Conservation (phyloP, 2,888 invertebrate species). For the Mythimna impura region DNA sequence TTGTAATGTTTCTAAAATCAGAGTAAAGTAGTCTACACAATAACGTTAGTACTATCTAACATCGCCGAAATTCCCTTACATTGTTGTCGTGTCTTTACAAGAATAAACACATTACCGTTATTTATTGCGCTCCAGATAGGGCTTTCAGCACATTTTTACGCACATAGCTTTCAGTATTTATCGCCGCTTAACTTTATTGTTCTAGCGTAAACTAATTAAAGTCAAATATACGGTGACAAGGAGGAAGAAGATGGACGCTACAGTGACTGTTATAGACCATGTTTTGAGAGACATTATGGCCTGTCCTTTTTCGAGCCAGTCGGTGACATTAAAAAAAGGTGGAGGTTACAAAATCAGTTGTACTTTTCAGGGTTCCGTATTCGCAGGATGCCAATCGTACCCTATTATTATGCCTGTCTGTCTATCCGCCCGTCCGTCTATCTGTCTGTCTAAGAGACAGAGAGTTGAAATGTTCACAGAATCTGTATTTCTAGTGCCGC, state of each 20-base stretch:
- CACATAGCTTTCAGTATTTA: constrained; percentile 48
- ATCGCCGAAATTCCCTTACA: not conserved
- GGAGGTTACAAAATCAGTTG: too few relatives aligned
- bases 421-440: too few relatives aligned
- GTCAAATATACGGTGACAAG: constrained; percentile 36
- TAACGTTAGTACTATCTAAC: not conserved
- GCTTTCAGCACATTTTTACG: constrained; percentile 43
- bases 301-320: not conserved
- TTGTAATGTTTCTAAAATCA: not conserved
- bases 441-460: too few relatives aligned
- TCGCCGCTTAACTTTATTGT: constrained; percentile 43
- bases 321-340: too few relatives aligned
- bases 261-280: not conserved
- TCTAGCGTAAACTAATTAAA: constrained; percentile 72
- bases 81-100: constrained; percentile 2
- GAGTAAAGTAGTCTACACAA: not conserved
- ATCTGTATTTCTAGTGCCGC: too few relatives aligned
- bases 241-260: constrained; percentile 10
- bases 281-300: not conserved
- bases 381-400: too few relatives aligned
- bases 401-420: too few relatives aligned
- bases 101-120: constrained; percentile 46
- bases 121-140: constrained; percentile 38
- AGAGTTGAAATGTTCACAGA: too few relatives aligned
- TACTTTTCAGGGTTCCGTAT: too few relatives aligned